Percentiles rank a stretch among this genome's conserved stretches.
These are phyloP conservation scores for Aplysina aerophoba DNA, from an alignment of 37 sponge, comb jelly and placozoan genomes.

Conservation along the genomic window DNA sequence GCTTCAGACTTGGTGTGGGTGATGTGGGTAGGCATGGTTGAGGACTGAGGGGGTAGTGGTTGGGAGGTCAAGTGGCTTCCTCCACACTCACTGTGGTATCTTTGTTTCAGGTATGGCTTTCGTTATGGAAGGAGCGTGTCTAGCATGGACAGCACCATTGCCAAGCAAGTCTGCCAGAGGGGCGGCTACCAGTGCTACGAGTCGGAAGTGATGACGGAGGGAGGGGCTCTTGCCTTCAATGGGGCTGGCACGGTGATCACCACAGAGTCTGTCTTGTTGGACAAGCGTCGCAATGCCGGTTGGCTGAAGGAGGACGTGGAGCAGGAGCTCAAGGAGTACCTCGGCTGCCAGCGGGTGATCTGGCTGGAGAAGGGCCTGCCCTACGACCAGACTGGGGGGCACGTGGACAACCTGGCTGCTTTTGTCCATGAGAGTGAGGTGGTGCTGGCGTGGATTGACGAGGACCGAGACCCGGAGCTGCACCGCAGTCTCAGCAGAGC, in stretches of 20 bases:
- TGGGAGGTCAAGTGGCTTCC: no score
- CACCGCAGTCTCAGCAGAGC: background rate
- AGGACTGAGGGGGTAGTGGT: no score
- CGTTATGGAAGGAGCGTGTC: background rate
- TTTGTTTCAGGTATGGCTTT: no score
- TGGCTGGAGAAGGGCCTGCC: conserved; percentile 28
- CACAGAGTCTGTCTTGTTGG: conserved; percentile 21
- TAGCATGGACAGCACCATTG: background rate
- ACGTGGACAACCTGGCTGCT: conserved; percentile 34
- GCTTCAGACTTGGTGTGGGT: no score
- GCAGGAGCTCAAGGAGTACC: background rate
- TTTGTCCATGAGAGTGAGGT: conserved; percentile 37
- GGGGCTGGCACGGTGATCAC: conserved; percentile 34
- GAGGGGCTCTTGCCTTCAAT: conserved; percentile 34
- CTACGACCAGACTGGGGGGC: conserved; percentile 13
- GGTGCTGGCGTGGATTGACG: conserved; percentile 26
- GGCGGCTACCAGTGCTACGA: background rate
- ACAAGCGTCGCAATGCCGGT: conserved; percentile 4
- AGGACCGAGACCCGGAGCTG: conserved; percentile 7
- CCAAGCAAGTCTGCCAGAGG: background rate
- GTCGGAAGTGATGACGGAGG: conserved; percentile 8
- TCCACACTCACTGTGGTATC: no score
- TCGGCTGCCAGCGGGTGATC: conserved; percentile 15
- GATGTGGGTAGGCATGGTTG: no score
- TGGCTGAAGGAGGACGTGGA: conserved; percentile 22